Base-by-base conservation (phyloP, 2,888 invertebrate genomes). In the Hyposoter didymator region DNA sequence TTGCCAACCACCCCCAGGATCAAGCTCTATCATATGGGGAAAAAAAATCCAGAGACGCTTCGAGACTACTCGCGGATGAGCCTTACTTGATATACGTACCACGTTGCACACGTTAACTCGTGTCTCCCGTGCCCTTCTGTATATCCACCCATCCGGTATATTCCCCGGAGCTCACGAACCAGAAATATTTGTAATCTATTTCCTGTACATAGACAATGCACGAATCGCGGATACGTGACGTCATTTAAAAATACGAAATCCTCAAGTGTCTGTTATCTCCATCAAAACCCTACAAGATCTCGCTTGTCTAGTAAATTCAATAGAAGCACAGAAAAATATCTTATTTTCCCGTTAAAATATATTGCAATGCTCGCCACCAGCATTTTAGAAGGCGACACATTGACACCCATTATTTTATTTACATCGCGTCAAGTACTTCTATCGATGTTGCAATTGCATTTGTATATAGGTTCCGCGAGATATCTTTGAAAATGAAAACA, bases 171-270 rank as follows among this genome's bases (percentile, higher is more conserved):
- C 69, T 69, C 59, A 69, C 22, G n/a, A 45, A 73, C 52, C 35
- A 39, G 55, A 69, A 62, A 69, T 82, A 47, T 82, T 69, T 75
- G 35, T 22, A 82, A 67, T 49, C 22, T 47, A 78, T 67, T 52
- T 55, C 55, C 49, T 52, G 22, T 52, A n/a, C 14, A 78, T 43
- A 6, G 17, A 32, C 10, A 69, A 69, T 47, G 4, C 47, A n/a
- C 17, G 69, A 28, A 28, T 59, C 17, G 47, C n/a, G 32, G 0
- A 17, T 69, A 28, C 69, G 45, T 69, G 22, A 45, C 14, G 19
- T n/a, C 28, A 28, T 28, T 22, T 1, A 47, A 28, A 69, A 47
- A 69, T 28, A 2, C 39, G 19, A 19, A 39, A n/a, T n/a, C 12
- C 17, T 39, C 5, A 5, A 22, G 12, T 55, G 10, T 22, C 19